Evolutionary conservation across 30 jellyfish, hydroid and myxozoan genomes (phyloP).

Genomic region (Cassiopea andromeda): DNA sequence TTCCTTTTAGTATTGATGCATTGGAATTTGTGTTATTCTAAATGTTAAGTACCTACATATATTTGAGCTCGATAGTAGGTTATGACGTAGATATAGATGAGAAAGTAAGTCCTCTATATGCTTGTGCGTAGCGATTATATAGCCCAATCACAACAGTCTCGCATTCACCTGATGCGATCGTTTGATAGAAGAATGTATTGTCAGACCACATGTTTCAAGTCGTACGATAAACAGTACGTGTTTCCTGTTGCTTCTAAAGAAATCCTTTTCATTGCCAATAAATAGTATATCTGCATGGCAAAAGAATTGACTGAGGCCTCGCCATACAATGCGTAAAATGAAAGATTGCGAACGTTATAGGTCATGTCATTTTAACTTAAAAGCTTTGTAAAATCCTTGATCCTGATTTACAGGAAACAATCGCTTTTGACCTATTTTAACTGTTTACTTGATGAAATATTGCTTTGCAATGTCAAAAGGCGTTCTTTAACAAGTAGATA

Average conservation of each 20-base stretch:
- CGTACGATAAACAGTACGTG: neutral
- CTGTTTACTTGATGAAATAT: neutral
- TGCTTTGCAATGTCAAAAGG: slow-evolving; percentile 1
- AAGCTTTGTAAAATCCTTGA: neutral
- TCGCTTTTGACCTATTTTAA: neutral
- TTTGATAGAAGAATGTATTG: neutral
- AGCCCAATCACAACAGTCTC: neutral
- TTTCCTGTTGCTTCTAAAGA: neutral
- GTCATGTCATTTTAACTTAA: slow-evolving; percentile 3
- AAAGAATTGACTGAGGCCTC: neutral
- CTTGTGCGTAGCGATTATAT: too few species aligned
- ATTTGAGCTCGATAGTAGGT: too few species aligned
- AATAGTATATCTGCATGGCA: neutral
- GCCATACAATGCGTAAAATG: neutral
- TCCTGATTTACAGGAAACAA: neutral
- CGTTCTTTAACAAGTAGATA: neutral
- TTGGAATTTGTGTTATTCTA: too few species aligned
- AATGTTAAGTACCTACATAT: too few species aligned
- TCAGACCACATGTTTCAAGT: neutral
- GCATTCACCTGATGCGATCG: neutral
- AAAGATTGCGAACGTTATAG: neutral
- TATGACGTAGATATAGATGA: too few species aligned
- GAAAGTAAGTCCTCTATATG: too few species aligned
- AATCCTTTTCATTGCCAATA: neutral
- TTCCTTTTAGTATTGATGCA: too few species aligned